Percentiles rank a stretch among this genome's conserved stretches.
Evolutionary conservation across 1,140 invertebrate genomes (phyloP).

Genomic region (Varroa destructor): DNA sequence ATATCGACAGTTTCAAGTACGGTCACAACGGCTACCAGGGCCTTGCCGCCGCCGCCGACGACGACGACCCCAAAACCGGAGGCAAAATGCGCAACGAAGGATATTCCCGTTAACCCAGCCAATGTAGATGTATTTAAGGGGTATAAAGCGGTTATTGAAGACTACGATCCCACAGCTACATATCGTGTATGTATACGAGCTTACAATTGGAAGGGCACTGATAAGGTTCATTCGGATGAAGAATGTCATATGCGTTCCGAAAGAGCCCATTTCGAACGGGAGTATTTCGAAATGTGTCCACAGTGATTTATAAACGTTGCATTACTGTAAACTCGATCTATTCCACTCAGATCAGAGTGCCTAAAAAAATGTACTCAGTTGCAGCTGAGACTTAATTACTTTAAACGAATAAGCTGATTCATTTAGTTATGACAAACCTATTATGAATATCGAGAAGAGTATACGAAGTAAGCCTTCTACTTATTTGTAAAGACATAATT

Average conservation of each 20-base stretch:
- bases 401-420: too few species aligned
- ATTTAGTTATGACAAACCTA: too few species aligned
- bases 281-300: slow-evolving; percentile 22
- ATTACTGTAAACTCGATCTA: too few species aligned
- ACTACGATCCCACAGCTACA: not conserved
- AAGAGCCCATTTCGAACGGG: slow-evolving; percentile 8
- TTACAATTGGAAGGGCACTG: slow-evolving; percentile 24
- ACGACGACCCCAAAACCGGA: slow-evolving; percentile 17
- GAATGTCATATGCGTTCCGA: slow-evolving; percentile 5
- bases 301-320: not conserved
- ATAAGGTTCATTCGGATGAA: slow-evolving; percentile 20
- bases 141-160: slow-evolving; percentile 10
- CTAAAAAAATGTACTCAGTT: too few species aligned
- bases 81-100: slow-evolving; percentile 10
- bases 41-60: not conserved
- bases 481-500: too few species aligned
- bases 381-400: too few species aligned
- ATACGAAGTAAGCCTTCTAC: too few species aligned
- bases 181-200: slow-evolving; percentile 18
- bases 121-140: slow-evolving; percentile 19
- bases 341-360: too few species aligned
- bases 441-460: too few species aligned
- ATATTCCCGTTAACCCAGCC: slow-evolving; percentile 22
- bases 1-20: not conserved
- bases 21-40: not conserved